Evolutionary conservation across 1,140 invertebrate species (phyloP).

Genomic region (Elymnias hypermnestra): DNA sequence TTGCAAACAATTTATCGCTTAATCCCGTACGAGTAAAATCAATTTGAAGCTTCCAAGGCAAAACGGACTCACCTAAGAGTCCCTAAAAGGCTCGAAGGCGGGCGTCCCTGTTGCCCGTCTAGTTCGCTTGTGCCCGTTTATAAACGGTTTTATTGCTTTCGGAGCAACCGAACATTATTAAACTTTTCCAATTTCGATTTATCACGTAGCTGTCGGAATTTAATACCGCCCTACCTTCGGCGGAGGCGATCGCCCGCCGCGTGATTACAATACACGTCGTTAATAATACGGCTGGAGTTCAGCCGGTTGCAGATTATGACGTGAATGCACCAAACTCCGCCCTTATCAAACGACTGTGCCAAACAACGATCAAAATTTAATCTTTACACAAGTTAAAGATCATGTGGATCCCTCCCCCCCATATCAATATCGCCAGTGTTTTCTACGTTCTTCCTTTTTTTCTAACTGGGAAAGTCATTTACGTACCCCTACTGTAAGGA

Average conservation of each 20-base stretch:
- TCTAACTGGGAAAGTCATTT: too few species aligned
- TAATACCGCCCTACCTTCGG: slow-evolving; percentile 75
- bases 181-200: slow-evolving; percentile 77
- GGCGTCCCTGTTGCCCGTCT: slow-evolving; percentile 67
- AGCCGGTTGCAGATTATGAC: slow-evolving; percentile 38
- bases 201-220: slow-evolving; percentile 76
- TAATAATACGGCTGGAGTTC: slow-evolving; percentile 58
- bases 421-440: too few species aligned
- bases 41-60: slow-evolving; percentile 57
- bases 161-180: slow-evolving; percentile 76
- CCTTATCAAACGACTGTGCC: slow-evolving; percentile 10
- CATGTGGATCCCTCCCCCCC: too few species aligned
- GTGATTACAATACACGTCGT: slow-evolving; percentile 74
- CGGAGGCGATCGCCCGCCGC: slow-evolving; percentile 72
- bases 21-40: slow-evolving; percentile 59
- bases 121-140: slow-evolving; percentile 73
- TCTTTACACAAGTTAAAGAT: too few species aligned
- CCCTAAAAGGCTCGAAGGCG: slow-evolving; percentile 70
- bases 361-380: slow-evolving; percentile 18
- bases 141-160: slow-evolving; percentile 76
- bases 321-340: slow-evolving; percentile 21
- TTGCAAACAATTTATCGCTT: slow-evolving; percentile 14
- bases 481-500: too few species aligned
- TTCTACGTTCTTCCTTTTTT: too few species aligned
- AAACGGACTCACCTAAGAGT: slow-evolving; percentile 62